Evolutionary conservation across 2,797 vertebrate species (phyloP).

Genomic region (Anguilla pacifica): DNA sequence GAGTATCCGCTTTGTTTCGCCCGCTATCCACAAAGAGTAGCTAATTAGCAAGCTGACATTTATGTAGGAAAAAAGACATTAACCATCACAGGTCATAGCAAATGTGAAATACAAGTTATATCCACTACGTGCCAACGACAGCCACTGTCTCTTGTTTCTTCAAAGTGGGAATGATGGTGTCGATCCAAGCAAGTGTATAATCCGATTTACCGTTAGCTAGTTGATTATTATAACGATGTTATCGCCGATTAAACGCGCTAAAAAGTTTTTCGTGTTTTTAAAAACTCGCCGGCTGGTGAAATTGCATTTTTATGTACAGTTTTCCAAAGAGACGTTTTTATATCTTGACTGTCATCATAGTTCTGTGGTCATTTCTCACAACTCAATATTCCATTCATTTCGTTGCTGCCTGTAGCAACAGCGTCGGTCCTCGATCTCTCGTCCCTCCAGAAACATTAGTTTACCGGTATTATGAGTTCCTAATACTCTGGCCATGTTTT

Average conservation of each 20-base stretch:
- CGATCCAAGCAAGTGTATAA: neutral
- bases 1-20: neutral
- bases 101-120: neutral
- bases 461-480: neutral
- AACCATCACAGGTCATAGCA: neutral
- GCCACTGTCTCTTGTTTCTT: neutral
- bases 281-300: neutral
- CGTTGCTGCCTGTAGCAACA: constrained; percentile 31
- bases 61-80: neutral
- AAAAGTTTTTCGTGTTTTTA: neutral
- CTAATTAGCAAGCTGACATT: neutral
- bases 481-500: neutral
- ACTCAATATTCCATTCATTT: neutral
- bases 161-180: neutral
- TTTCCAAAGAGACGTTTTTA: neutral
- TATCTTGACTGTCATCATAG: neutral
- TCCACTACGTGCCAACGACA: neutral
- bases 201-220: neutral
- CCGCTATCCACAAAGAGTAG: neutral
- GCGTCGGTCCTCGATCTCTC: neutral
- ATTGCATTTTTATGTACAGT: neutral
- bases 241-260: neutral
- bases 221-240: neutral
- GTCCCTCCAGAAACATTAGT: constrained; percentile 18
- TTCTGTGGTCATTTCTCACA: neutral